Percentiles rank a stretch among this genome's conserved stretches.
Evolutionary conservation across 2,888 invertebrate species (phyloP).

Genomic region (Cyclophora punctaria): DNA sequence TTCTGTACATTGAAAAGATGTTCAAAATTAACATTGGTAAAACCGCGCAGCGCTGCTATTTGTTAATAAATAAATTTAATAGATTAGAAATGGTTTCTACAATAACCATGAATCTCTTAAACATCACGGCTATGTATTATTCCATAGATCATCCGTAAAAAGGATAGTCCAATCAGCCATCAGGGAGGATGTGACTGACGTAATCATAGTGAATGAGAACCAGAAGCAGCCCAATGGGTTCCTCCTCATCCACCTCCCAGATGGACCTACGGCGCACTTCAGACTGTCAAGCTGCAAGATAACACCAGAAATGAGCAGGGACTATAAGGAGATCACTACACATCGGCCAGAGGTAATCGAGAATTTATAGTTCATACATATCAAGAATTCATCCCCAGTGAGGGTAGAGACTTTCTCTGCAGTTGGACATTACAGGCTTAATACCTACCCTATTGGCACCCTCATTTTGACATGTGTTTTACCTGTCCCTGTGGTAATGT

Average conservation of each 20-base stretch:
- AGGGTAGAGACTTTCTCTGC: too few species aligned
- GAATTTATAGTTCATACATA: too few species aligned
- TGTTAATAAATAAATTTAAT: neutral
- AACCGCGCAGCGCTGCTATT: neutral
- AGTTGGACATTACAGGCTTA: too few species aligned
- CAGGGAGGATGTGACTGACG: slow-evolving; percentile 87
- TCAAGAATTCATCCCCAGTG: too few species aligned
- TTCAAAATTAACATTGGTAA: neutral
- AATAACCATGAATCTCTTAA: too few species aligned
- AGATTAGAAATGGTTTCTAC: too few species aligned
- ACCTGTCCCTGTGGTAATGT: too few species aligned
- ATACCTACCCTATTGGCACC: neutral
- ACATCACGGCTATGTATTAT: neutral
- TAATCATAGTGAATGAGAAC: slow-evolving; percentile 96
- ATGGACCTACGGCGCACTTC: slow-evolving; percentile 98
- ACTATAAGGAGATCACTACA: slow-evolving; percentile 85
- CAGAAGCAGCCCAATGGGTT: slow-evolving; percentile 93
- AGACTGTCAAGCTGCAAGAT: slow-evolving; percentile 94
- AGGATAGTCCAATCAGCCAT: slow-evolving; percentile 92
- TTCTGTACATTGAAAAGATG: too few species aligned
- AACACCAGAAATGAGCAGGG: slow-evolving; percentile 87
- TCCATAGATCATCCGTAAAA: slow-evolving; percentile 89
- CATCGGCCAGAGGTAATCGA: slow-evolving; percentile 89
- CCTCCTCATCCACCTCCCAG: slow-evolving; percentile 93
- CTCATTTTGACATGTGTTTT: neutral